Evolutionary conservation across 2,113 vertebrate species (phyloP).

Genomic region (Cyphotilapia sp.): DNA sequence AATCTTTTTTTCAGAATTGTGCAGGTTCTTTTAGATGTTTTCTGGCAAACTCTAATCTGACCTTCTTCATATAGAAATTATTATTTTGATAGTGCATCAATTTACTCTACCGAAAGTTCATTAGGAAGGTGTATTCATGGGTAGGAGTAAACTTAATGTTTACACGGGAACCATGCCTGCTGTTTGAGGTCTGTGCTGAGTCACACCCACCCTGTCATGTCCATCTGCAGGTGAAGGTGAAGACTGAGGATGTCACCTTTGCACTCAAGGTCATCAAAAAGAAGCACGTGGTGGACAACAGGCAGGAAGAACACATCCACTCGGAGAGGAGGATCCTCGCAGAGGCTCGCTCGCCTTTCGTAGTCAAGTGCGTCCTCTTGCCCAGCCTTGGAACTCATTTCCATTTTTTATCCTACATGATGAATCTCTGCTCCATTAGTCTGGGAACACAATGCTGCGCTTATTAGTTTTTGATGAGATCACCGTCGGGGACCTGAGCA

Average conservation of each 20-base stretch:
- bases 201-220: not conserved
- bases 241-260: conserved; percentile 61
- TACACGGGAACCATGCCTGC: not conserved
- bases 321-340: conserved; percentile 73
- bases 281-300: conserved; percentile 73
- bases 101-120: accelerated
- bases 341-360: conserved; percentile 65
- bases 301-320: conserved; percentile 77
- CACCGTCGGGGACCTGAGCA: not conserved
- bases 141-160: not conserved
- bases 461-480: conserved; percentile 47
- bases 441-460: not conserved
- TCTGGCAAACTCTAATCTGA: not conserved
- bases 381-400: not conserved
- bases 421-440: not conserved
- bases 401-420: not conserved
- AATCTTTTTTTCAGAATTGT: not conserved
- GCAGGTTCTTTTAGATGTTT: not conserved
- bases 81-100: not conserved
- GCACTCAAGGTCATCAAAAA: conserved; percentile 76
- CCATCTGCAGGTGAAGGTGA: conserved; percentile 65
- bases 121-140: accelerated
- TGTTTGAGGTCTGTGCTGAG: not conserved
- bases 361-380: conserved; percentile 58
- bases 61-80: not conserved